Evolutionary conservation across 2,888 invertebrate genomes (phyloP), one percentile per base, ranked within the genome.

Genomic region (Odontocolon sp.): DNA sequence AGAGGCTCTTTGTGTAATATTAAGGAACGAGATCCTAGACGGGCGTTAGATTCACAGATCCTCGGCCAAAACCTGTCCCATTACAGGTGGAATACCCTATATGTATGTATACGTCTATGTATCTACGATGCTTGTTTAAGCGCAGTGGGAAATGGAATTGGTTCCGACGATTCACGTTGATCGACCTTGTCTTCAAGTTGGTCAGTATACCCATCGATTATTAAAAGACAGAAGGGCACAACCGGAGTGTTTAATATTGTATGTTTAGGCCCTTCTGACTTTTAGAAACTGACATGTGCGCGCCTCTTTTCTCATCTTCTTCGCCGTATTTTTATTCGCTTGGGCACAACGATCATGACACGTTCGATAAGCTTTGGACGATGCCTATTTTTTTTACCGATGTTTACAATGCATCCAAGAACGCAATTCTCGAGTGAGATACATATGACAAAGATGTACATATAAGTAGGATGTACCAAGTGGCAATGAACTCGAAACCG

Each of bases 111-210:
- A n/a, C n/a, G n/a, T n/a, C n/a, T 36, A 3, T 28, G 21, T 47
- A 28, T n/a, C 11, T 33, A 33, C 50, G 40, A 59, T 69, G 50
- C 33, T 42, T 69, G 52, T 31, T 45, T 45, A 42, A 50, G 63
- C 50, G 50, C 54, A 47, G 52, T 52, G 40, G 61, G 38, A 67
- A 63, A 61, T 64, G 31, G 56, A 63, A 78, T 75, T 68, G 67
- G 52, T 56, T 71, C 54, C 8, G 54, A 54, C 70, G 56, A 61
- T 71, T 71, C 36, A 56, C 52, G 70, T 54, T 71, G 26, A 71
- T 71, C 59, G 59, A 61, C 31, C 52, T 26, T 28, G 9, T 11
- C 26, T 31, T 31, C 14, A 11, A 11, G 54, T 42, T 18, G 9
- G 54, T 8, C 40, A 26, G 40, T 38, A n/a, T 6, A 6, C 56